Conservation (phyloP, 1,140 invertebrate species). For the Hermetia illucens region DNA sequence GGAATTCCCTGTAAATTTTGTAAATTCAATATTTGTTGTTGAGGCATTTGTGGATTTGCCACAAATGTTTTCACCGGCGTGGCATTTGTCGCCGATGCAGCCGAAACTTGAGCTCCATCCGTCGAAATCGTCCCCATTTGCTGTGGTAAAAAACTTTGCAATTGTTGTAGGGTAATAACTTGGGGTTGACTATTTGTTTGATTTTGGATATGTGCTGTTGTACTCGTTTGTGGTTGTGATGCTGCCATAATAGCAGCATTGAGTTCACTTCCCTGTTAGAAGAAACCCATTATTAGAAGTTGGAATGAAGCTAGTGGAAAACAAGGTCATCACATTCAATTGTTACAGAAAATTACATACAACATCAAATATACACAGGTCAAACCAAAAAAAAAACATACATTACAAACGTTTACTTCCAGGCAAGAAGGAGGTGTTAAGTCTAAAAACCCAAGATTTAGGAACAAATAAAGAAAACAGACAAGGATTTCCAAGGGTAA, state of each 20-base stretch:
- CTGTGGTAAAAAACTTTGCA: constrained; percentile 36
- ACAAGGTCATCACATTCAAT: no score
- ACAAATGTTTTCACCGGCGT: constrained; percentile 1
- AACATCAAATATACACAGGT: no score
- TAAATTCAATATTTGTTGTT: constrained; percentile 6
- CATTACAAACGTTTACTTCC: no score
- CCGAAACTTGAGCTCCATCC: not conserved
- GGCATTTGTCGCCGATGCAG: not conserved
- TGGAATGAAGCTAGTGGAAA: no score
- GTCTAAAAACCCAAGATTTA: no score
- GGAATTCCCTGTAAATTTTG: constrained; percentile 24
- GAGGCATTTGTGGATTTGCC: not conserved
- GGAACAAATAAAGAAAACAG: no score
- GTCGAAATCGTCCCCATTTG: constrained; percentile 1
- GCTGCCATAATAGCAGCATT: constrained; percentile 6
- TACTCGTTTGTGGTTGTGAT: constrained; percentile 3
- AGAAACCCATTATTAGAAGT: no score
- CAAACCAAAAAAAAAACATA: no score
- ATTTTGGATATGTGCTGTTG: not conserved
- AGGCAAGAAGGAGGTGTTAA: no score
- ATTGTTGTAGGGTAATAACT: constrained; percentile 37
- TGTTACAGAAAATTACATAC: no score
- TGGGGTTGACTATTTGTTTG: constrained; percentile 20
- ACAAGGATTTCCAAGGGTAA: no score
- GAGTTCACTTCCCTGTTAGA: constrained; percentile 5